These are phyloP conservation scores for Cervus canadensis DNA, from an alignment of 2,113 vertebrate genomes.

Conservation along the genomic window DNA sequence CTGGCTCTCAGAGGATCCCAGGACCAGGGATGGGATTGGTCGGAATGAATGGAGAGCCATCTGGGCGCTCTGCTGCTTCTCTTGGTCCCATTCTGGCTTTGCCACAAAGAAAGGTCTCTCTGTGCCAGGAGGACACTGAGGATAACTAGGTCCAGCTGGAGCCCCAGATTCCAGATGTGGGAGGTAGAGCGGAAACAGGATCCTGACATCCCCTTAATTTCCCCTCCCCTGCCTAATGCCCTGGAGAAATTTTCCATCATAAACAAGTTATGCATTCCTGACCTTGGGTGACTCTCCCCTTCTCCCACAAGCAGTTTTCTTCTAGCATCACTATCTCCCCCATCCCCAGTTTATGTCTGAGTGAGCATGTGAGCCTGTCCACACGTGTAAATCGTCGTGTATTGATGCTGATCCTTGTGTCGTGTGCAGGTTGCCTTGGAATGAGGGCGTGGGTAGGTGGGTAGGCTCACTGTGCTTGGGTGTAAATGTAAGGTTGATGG, in stretches of 20 bases:
- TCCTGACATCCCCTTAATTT: neutral
- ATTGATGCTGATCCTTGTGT: neutral
- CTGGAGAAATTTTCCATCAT: constrained; percentile 68
- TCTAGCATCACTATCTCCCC: neutral
- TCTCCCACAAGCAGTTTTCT: constrained; percentile 8
- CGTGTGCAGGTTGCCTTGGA: neutral
- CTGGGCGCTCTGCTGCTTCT: neutral
- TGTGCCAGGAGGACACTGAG: neutral
- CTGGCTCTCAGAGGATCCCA: neutral
- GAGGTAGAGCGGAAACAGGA: neutral
- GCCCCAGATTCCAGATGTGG: constrained; percentile 43
- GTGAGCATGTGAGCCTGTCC: neutral
- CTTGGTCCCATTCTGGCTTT: neutral
- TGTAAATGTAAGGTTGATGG: neutral
- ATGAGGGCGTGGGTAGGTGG: neutral
- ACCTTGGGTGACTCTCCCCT: neutral
- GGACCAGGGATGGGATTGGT: neutral
- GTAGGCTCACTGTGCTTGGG: neutral
- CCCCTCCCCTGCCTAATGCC: constrained; percentile 28
- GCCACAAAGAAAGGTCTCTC: constrained; percentile 7
- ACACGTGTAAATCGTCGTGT: neutral
- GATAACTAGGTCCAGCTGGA: constrained; percentile 46
- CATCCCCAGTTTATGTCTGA: neutral
- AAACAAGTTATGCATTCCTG: constrained; percentile 56
- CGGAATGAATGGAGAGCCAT: neutral